Evolutionary conservation across 2,113 vertebrate genomes (phyloP).

Genomic region (Bufo bufo): DNA sequence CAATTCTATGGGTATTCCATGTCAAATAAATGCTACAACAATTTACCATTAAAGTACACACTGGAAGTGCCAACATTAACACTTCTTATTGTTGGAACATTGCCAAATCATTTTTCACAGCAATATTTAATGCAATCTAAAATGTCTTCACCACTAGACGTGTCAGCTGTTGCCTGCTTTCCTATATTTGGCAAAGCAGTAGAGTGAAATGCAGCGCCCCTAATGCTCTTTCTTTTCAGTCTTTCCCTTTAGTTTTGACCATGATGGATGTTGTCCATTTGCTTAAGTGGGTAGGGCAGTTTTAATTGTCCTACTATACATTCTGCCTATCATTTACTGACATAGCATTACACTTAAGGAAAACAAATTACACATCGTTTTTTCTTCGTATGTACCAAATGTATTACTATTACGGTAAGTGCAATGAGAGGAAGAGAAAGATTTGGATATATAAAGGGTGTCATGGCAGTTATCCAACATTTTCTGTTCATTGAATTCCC

Average conservation of each 20-base stretch:
- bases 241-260: constrained; percentile 79
- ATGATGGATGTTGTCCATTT: constrained; percentile 87
- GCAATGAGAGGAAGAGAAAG: constrained; percentile 77
- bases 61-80: constrained; percentile 92
- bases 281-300: constrained; percentile 86
- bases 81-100: constrained; percentile 84
- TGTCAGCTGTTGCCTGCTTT: constrained; percentile 83
- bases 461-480: constrained; percentile 83
- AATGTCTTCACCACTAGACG: constrained; percentile 86
- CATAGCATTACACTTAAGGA: constrained; percentile 83
- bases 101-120: constrained; percentile 83
- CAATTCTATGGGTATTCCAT: constrained; percentile 87
- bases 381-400: constrained; percentile 83
- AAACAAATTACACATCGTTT: constrained; percentile 85
- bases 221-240: constrained; percentile 60
- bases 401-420: constrained; percentile 86
- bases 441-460: constrained; percentile 84
- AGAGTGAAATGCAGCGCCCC: constrained; percentile 75
- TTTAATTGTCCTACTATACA: constrained; percentile 91
- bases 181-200: constrained; percentile 88
- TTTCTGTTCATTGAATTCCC: constrained; percentile 78
- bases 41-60: constrained; percentile 90
- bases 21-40: constrained; percentile 93
- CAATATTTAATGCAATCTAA: constrained; percentile 87
- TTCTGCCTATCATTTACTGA: constrained; percentile 86